These are phyloP conservation scores for Branchinecta sandiegonensis DNA, from an alignment of 2,888 invertebrate species.

Conservation along the genomic window DNA sequence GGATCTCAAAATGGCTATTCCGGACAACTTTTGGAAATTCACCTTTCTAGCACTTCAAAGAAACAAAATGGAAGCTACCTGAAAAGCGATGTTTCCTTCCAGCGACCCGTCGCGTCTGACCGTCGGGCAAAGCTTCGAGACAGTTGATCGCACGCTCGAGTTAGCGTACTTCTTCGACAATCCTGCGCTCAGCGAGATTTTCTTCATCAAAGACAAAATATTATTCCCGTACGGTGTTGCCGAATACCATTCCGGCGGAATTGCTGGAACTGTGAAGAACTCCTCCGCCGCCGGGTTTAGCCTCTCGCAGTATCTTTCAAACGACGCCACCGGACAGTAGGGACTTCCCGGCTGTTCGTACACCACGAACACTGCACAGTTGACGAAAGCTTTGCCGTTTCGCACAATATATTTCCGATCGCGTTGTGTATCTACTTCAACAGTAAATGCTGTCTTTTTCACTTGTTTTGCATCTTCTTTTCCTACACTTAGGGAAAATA, in stretches of 20 bases:
- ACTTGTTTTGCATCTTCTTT: slow-evolving; percentile 10
- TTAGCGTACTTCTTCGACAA: background rate
- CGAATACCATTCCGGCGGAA: background rate
- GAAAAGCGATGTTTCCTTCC: background rate
- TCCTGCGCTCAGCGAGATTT: background rate
- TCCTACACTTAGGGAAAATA: background rate
- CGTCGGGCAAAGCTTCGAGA: background rate
- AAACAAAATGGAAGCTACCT: background rate
- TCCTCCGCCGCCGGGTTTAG: background rate
- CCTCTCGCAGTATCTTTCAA: background rate
- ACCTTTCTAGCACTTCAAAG: no score
- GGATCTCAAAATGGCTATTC: no score
- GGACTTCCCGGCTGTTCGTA: slow-evolving; percentile 2
- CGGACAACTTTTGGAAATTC: no score
- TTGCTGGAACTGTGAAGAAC: background rate
- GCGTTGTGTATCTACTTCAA: background rate
- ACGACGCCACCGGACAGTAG: slow-evolving; percentile 2
- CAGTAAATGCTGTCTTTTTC: background rate
- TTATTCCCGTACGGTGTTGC: background rate
- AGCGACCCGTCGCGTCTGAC: background rate
- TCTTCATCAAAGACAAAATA: background rate
- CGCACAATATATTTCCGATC: background rate
- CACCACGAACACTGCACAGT: background rate
- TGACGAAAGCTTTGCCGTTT: background rate
- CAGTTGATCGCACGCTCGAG: background rate